Evolutionary conservation across 1,140 invertebrate genomes (phyloP).

Genomic region (Pachyrhynchus sulphureomaculatus): DNA sequence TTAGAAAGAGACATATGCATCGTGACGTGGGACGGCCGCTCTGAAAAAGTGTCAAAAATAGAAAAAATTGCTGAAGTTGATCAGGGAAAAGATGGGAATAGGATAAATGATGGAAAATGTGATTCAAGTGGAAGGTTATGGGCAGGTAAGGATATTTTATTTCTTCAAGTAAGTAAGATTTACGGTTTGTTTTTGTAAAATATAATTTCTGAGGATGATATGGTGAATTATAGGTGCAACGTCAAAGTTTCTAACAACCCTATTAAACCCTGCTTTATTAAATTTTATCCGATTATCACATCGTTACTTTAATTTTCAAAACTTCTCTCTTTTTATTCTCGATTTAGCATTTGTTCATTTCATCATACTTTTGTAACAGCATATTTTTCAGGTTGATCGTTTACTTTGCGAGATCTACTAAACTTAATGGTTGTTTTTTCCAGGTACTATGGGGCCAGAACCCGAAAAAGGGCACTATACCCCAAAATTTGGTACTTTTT

Average conservation of each 20-base stretch:
- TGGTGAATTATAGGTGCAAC: too few species aligned
- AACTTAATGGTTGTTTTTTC: not conserved
- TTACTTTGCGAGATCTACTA: too few species aligned
- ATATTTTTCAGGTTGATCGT: too few species aligned
- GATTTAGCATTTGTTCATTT: too few species aligned
- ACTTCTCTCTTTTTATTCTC: too few species aligned
- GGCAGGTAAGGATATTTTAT: conserved; percentile 39
- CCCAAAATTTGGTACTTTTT: conserved; percentile 31
- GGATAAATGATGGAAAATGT: conserved; percentile 85
- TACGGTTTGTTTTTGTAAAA: not conserved
- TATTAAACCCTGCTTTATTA: too few species aligned
- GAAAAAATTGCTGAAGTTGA: conserved; percentile 38
- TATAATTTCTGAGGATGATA: too few species aligned
- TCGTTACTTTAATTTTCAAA: too few species aligned
- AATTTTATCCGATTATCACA: too few species aligned
- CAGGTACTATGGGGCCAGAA: conserved; percentile 38
- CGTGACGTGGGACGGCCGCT: conserved; percentile 65
- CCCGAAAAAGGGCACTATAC: conserved; percentile 23
- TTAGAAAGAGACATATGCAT: conserved; percentile 59
- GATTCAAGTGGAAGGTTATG: conserved; percentile 76
- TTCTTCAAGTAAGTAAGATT: not conserved
- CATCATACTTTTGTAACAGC: too few species aligned
- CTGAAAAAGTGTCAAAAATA: conserved; percentile 33
- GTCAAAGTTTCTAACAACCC: too few species aligned
- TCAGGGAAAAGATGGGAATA: conserved; percentile 53